phyloP scores from a whole-genome alignment of 2,888 invertebrate species.

The Agonopterix alstromeriana region DNA sequence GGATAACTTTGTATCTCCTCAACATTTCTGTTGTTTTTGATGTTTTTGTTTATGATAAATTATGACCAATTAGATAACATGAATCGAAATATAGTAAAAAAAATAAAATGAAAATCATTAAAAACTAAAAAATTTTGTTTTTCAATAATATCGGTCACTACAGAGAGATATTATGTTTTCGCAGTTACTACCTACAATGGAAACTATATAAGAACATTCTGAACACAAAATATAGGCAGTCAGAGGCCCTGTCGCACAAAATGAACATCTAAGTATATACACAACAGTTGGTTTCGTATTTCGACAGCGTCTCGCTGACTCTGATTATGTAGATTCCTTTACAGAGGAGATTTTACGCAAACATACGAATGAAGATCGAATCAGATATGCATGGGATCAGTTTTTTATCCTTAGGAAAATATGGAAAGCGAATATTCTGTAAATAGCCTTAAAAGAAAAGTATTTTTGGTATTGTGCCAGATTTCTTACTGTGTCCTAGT shows the following conservation, averaged over 20 bases:
- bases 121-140: no score
- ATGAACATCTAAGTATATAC: constrained; percentile 18
- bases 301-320: constrained; percentile 55
- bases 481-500: constrained; percentile 9
- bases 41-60: no score
- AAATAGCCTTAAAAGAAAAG: constrained; percentile 45
- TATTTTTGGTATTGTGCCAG: constrained; percentile 20
- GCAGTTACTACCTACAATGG: no score
- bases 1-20: no score
- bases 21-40: no score
- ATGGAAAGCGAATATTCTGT: constrained; percentile 43
- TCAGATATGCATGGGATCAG: constrained; percentile 68
- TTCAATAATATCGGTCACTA: no score
- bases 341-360: constrained; percentile 60
- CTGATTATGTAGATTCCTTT: constrained; percentile 66
- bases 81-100: no score
- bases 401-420: constrained; percentile 53
- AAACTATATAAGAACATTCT: no score
- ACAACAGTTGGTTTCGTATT: constrained; percentile 47
- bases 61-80: no score
- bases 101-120: no score
- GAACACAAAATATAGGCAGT: neutral
- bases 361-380: constrained; percentile 64
- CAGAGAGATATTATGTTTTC: no score
- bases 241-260: constrained; percentile 13